Base-by-base conservation (phyloP, 2,797 vertebrate species). In the Toxotes lorentzi region DNA sequence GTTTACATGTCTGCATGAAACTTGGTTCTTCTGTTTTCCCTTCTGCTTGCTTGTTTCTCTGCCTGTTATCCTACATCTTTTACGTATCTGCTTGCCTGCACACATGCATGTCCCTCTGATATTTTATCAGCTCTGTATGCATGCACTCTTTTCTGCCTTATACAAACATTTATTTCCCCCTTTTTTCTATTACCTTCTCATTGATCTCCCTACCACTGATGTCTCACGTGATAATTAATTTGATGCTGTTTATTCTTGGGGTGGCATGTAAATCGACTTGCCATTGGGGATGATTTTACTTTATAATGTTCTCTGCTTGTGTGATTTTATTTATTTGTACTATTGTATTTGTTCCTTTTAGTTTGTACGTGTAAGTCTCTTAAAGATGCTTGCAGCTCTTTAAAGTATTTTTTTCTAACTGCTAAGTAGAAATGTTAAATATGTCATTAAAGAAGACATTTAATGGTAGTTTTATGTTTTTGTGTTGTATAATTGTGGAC, bases 1-100 rank as follows among this genome's bases (percentile, higher is more conserved):
- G n/a, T 56, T 38, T 9, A 67, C 43, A 45, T 56, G 12, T 61
- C 32, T 72, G 67, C 67, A 72, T 79, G 45, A 27, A 78, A 77
- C 68, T 12, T 14, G 10, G 68, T 38, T 19, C 38, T 19, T 41
- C 73, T 24, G 45, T 69, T 72, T 67, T 61, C 17, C 50, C 66
- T 47, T 35, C 4, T 76, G 35, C 3, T 40, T 41, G 59, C 60
- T 54, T 70, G 24, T 60, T 48, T 63, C 7, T 38, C 13, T 64
- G 62, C 53, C 12, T 48, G 47, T 65, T 70, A 21, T 34, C 16
- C 32, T 57, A 13, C 17, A 41, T 21, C 24, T 38, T 48, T 63
- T 19, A 30, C 59, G 62, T 23, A 8, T 17, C 17, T 57, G n/a
- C 62, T 11, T 53, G 56, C 23, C 14, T 64, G 30, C 70, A 73